These are phyloP conservation scores for Aradus depressus DNA, from an alignment of 2,888 invertebrate species.

Conservation along the genomic window DNA sequence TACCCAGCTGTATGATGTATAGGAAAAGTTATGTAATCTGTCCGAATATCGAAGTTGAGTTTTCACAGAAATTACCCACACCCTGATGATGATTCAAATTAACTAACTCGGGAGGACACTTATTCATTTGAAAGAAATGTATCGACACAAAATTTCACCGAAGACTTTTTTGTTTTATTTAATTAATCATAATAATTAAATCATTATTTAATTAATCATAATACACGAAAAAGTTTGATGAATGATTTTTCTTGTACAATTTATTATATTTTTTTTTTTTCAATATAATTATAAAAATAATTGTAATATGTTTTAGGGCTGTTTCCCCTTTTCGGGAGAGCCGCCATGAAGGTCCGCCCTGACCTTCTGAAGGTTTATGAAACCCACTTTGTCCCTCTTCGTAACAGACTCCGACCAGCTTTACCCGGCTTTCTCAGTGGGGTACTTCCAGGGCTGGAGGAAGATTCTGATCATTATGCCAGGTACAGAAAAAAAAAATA, in stretches of 20 bases:
- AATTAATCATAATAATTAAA: no score
- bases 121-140: no score
- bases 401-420: slow-evolving; percentile 62
- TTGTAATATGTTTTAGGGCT: slow-evolving; percentile 46
- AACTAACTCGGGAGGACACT: no score
- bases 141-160: no score
- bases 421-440: slow-evolving; percentile 80
- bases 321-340: slow-evolving; percentile 78
- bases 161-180: no score
- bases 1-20: no score
- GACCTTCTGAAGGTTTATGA: slow-evolving; percentile 72
- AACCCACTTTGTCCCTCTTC: slow-evolving; percentile 73
- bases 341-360: slow-evolving; percentile 81
- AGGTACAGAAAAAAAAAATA: slow-evolving; percentile 37
- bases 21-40: no score
- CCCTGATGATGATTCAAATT: no score
- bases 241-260: not conserved
- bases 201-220: not conserved
- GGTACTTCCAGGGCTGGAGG: slow-evolving; percentile 75
- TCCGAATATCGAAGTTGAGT: no score
- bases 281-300: not conserved
- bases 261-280: not conserved
- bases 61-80: no score
- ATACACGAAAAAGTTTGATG: not conserved
- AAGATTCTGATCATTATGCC: slow-evolving; percentile 72